phyloP scores from a whole-genome alignment of 35 echinoderm and acorn worm genomes.

The Amphiura filiformis region DNA sequence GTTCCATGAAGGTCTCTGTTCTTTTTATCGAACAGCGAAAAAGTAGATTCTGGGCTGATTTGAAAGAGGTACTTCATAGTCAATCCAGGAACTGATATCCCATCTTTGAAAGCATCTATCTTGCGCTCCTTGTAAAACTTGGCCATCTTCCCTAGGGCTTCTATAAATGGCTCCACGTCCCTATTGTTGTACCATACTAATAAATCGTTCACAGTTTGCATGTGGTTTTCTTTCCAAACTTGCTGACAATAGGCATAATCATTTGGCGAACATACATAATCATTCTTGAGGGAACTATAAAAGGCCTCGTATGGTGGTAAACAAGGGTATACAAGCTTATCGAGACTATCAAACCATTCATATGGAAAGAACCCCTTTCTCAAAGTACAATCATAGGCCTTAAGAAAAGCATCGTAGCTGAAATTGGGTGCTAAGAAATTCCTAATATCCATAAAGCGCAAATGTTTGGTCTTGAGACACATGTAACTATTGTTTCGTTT shows the following conservation, averaged over 20 bases:
- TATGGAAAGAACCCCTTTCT: constrained; percentile 52
- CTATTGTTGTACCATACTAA: constrained; percentile 46
- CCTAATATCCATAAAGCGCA: constrained; percentile 39
- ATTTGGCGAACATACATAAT: background rate
- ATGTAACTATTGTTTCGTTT: constrained; percentile 38
- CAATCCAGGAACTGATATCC: constrained; percentile 32
- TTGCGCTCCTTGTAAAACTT: constrained; percentile 11
- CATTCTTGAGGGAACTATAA: background rate
- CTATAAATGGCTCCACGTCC: constrained; percentile 40
- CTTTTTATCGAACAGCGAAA: background rate
- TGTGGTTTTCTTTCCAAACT: constrained; percentile 22
- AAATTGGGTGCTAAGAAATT: constrained; percentile 50
- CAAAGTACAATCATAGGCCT: constrained; percentile 39
- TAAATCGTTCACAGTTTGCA: constrained; percentile 40
- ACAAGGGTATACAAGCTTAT: background rate
- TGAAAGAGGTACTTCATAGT: constrained; percentile 23
- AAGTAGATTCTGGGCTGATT: background rate
- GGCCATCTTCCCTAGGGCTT: constrained; percentile 44
- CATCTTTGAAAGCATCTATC: constrained; percentile 53
- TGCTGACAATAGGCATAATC: background rate
- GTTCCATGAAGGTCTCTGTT: constrained; percentile 1
- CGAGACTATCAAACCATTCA: constrained; percentile 25
- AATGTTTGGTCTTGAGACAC: constrained; percentile 15
- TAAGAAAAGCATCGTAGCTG: constrained; percentile 29
- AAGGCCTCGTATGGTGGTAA: background rate